Conservation (phyloP, 2,888 invertebrate genomes). For the Mimumesa dahlbomi region DNA sequence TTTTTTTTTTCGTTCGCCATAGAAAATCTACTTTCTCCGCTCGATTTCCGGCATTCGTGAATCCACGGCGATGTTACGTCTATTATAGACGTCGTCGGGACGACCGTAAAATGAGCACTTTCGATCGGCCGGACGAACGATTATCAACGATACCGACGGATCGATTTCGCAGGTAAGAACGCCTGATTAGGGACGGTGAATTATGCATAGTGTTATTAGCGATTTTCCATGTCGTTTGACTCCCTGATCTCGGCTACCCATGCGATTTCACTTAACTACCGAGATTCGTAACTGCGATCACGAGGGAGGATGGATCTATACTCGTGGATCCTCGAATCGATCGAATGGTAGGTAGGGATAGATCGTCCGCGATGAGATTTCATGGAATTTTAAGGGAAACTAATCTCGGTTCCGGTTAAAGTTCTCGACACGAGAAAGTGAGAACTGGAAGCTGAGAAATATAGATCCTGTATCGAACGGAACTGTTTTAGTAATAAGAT, state of each 20-base stretch:
- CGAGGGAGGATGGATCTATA: too few species aligned
- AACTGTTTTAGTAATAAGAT: too few species aligned
- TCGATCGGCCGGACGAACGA: background rate
- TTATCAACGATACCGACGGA: slow-evolving; percentile 15
- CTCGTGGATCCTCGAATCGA: too few species aligned
- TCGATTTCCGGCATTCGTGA: slow-evolving; percentile 25
- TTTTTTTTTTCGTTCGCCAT: background rate
- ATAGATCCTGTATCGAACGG: too few species aligned
- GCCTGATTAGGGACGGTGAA: slow-evolving; percentile 20
- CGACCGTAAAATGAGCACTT: slow-evolving; percentile 3
- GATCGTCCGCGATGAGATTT: too few species aligned
- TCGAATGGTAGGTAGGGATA: too few species aligned
- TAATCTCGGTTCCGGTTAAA: too few species aligned
- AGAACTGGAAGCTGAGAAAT: too few species aligned
- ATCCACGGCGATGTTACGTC: slow-evolving; percentile 3
- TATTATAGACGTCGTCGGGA: background rate
- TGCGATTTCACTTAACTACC: slow-evolving; percentile 29
- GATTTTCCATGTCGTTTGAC: slow-evolving; percentile 20
- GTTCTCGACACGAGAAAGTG: too few species aligned
- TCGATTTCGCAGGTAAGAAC: background rate
- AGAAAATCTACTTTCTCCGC: slow-evolving; percentile 26
- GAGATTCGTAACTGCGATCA: background rate
- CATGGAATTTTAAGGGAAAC: background rate
- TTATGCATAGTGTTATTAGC: slow-evolving; percentile 42
- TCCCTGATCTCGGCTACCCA: slow-evolving; percentile 3